Evolutionary conservation across 1,140 invertebrate genomes (phyloP).

Genomic region (Diabrotica undecimpunctata): DNA sequence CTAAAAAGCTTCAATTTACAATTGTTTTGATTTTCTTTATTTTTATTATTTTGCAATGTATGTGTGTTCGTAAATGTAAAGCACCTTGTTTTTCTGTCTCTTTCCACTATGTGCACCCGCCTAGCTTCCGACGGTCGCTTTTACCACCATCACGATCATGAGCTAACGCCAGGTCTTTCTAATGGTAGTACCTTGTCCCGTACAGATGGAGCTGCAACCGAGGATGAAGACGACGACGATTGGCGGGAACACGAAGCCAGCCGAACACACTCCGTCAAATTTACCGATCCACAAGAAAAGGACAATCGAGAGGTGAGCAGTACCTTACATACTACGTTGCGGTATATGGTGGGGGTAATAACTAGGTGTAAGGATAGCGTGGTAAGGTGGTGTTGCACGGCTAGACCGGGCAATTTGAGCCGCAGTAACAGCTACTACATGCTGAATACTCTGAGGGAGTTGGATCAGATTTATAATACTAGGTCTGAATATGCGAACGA

Average conservation of each 20-base stretch:
- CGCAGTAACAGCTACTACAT: conserved; percentile 37
- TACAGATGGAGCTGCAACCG: conserved; percentile 45
- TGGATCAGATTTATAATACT: conserved; percentile 24
- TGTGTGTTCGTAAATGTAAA: conserved; percentile 8
- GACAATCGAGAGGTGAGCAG: conserved; percentile 67
- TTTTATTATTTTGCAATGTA: too few relatives aligned
- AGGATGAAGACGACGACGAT: conserved; percentile 66
- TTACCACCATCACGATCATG: conserved; percentile 48
- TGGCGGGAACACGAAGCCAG: conserved; percentile 78
- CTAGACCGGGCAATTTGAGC: conserved; percentile 16
- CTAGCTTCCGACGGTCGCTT: conserved; percentile 47
- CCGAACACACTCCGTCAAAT: conserved; percentile 82
- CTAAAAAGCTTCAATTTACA: too few relatives aligned
- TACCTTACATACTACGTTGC: conserved; percentile 4
- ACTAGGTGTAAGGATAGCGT: conserved; percentile 10
- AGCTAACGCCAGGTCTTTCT: conserved; percentile 42
- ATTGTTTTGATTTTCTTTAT: too few relatives aligned
- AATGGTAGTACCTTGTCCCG: conserved; percentile 40
- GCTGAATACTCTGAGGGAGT: conserved; percentile 31
- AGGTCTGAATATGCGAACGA: neutral
- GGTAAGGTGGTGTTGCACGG: conserved; percentile 26
- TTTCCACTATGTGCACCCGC: conserved; percentile 27
- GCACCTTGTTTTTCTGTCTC: conserved; percentile 30
- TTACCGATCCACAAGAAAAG: conserved; percentile 75
- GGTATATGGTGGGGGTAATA: conserved; percentile 8